These are phyloP conservation scores for Premnoplex brunnescens DNA, from an alignment of 2,797 vertebrate genomes.

Conservation along the genomic window DNA sequence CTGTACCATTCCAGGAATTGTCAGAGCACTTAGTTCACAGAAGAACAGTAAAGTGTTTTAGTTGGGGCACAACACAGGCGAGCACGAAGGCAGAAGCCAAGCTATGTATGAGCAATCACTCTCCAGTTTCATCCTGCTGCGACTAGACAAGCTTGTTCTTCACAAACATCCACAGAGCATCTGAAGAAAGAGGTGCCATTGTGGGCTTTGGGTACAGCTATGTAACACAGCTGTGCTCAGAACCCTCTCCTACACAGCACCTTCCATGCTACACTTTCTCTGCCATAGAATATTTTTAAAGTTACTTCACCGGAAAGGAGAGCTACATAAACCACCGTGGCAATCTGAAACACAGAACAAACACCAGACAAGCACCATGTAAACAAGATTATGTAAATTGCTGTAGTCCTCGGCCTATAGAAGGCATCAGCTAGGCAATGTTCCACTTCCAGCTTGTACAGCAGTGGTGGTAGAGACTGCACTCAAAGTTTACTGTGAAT, in stretches of 20 bases:
- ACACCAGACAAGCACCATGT: neutral
- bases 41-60: neutral
- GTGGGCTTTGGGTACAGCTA: neutral
- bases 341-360: neutral
- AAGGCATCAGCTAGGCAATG: neutral
- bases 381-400: neutral
- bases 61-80: neutral
- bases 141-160: neutral
- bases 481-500: neutral
- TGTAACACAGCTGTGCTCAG: neutral
- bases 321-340: neutral
- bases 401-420: neutral
- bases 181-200: neutral
- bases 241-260: neutral
- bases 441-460: neutral
- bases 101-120: rapidly evolving
- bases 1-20: neutral
- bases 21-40: neutral
- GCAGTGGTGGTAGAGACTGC: neutral
- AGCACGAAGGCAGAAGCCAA: neutral
- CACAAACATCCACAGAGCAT: neutral
- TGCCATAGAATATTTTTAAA: neutral
- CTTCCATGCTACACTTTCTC: neutral
- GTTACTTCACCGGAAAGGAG: neutral
- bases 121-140: neutral